Evolutionary conservation across 1,140 invertebrate genomes (phyloP).

Genomic region (Drosophila suzukii): DNA sequence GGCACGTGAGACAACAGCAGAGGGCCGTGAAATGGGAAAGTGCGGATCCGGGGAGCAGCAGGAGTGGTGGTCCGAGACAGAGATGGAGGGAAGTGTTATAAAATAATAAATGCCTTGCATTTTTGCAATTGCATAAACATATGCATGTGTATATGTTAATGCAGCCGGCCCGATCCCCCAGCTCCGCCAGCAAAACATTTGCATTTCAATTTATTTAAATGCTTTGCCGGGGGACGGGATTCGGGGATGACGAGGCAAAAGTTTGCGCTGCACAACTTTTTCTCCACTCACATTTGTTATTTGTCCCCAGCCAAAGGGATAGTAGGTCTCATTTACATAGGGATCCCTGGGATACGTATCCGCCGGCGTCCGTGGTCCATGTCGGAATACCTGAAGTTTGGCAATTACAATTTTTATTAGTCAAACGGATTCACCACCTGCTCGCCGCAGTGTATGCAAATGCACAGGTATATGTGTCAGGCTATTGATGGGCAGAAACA

Average conservation of each 20-base stretch:
- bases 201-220: slow-evolving; percentile 83
- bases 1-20: slow-evolving; percentile 68
- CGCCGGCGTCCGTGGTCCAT: slow-evolving; percentile 92
- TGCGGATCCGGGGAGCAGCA: slow-evolving; percentile 6
- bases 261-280: slow-evolving; percentile 61
- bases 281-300: slow-evolving; percentile 89
- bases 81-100: slow-evolving; percentile 65
- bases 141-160: slow-evolving; percentile 82
- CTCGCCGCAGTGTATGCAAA: background rate
- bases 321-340: slow-evolving; percentile 88
- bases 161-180: slow-evolving; percentile 26
- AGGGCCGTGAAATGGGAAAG: background rate
- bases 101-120: slow-evolving; percentile 82
- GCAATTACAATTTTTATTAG: slow-evolving; percentile 48
- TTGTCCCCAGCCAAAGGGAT: slow-evolving; percentile 91
- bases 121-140: slow-evolving; percentile 82
- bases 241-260: slow-evolving; percentile 56
- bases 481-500: slow-evolving; percentile 5
- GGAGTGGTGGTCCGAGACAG: slow-evolving; percentile 16
- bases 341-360: slow-evolving; percentile 92
- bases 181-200: slow-evolving; percentile 59
- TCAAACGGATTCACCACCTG: slow-evolving; percentile 37
- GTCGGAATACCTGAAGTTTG: slow-evolving; percentile 88
- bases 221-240: slow-evolving; percentile 49
- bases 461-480: background rate